These are phyloP conservation scores for Stramonita haemastoma DNA, from an alignment of 2,888 invertebrate species.

Conservation along the genomic window DNA sequence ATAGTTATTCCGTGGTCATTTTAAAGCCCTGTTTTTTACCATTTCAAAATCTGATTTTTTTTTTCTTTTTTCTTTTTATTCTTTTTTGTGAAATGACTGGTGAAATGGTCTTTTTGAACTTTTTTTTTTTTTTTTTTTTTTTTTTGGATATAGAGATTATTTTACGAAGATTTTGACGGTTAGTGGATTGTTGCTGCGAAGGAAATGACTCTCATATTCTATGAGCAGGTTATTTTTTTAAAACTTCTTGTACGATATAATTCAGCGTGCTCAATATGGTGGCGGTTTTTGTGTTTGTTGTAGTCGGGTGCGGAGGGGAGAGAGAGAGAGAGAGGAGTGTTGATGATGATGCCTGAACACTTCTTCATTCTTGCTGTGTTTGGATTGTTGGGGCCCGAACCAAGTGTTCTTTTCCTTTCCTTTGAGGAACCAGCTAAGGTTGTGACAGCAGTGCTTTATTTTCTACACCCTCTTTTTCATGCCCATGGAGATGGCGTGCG, in stretches of 20 bases:
- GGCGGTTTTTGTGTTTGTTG: background rate
- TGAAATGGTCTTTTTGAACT: conserved; percentile 5
- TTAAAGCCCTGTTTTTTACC: too few relatives aligned
- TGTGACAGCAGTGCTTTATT: conserved; percentile 37
- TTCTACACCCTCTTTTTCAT: background rate
- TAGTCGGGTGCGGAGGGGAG: background rate
- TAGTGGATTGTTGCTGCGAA: background rate
- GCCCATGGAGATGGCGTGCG: background rate
- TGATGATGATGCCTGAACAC: too few relatives aligned
- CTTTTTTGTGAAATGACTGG: conserved; percentile 2
- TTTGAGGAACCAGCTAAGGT: conserved; percentile 7
- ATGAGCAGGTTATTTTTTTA: conserved; percentile 14
- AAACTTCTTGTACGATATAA: conserved; percentile 18
- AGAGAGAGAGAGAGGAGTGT: too few relatives aligned
- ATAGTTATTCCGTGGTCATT: too few relatives aligned
- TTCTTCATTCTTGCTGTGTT: too few relatives aligned
- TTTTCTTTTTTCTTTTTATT: background rate
- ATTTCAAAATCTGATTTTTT: background rate
- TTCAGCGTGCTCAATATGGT: background rate
- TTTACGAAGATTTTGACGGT: background rate
- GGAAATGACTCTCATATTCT: background rate
- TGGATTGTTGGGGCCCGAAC: background rate
- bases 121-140: background rate
- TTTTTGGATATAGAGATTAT: background rate
- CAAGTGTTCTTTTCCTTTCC: conserved; percentile 26